A percentile compares a stretch with the other conserved stretches of the same genome.
These are phyloP conservation scores for Ophioderma brevispina DNA, from an alignment of 35 echinoderm and acorn worm genomes.

Conservation along the genomic window DNA sequence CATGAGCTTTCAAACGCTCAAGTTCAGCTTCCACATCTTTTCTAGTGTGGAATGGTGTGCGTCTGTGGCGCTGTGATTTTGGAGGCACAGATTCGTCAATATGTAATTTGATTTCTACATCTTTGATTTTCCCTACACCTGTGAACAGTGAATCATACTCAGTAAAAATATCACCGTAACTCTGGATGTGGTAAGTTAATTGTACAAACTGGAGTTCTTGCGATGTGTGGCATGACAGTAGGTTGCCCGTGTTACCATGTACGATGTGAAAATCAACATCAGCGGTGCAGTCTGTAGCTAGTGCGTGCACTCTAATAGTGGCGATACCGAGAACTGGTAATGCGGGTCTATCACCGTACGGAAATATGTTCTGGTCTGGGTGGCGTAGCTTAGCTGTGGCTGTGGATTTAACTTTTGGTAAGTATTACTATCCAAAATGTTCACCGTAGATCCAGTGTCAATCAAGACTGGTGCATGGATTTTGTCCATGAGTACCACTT, in stretches of 20 bases:
- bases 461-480: constrained; percentile 1
- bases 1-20: constrained; percentile 14
- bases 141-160: not conserved
- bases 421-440: not conserved
- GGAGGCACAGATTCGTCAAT: constrained; percentile 39
- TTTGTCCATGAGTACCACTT: not conserved
- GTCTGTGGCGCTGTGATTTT: constrained; percentile 35
- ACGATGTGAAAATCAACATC: not conserved
- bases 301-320: not conserved
- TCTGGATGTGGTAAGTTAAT: not conserved
- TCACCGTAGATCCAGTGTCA: constrained; percentile 34
- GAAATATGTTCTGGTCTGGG: not conserved
- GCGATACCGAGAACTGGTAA: constrained; percentile 16
- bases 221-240: not conserved
- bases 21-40: constrained; percentile 62
- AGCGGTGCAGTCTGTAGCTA: not conserved
- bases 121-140: constrained; percentile 49
- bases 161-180: not conserved
- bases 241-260: not conserved
- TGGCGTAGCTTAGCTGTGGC: not conserved
- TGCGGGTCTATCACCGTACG: constrained; percentile 13
- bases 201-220: not conserved
- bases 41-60: constrained; percentile 69
- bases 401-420: not conserved
- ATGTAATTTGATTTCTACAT: constrained; percentile 45